Evolutionary conservation across 2,888 invertebrate genomes (phyloP).

Genomic region (Cheilosia pagana): DNA sequence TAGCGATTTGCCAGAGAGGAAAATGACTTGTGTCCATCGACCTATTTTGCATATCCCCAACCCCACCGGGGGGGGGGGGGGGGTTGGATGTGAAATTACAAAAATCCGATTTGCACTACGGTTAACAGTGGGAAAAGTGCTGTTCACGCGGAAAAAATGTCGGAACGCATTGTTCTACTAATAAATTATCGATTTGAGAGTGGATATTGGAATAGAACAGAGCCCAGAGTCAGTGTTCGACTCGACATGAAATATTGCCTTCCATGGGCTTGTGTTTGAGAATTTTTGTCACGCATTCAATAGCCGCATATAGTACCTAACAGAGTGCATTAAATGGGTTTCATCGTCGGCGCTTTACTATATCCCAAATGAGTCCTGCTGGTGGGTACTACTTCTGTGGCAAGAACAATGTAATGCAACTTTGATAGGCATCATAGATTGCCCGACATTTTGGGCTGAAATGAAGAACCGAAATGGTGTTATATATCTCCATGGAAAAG

Average conservation of each 20-base stretch:
- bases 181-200: conserved; percentile 47
- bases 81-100: conserved; percentile 16
- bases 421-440: not conserved
- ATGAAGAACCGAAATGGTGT: too few relatives aligned
- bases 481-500: too few relatives aligned
- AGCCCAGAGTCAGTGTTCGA: not conserved
- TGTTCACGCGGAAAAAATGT: conserved; percentile 38
- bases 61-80: too few relatives aligned
- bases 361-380: not conserved
- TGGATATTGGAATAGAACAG: conserved; percentile 8
- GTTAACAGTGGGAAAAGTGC: conserved; percentile 13
- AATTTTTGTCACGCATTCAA: conserved; percentile 53
- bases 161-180: conserved; percentile 30
- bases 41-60: conserved; percentile 39
- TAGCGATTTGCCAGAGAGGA: conserved; percentile 61
- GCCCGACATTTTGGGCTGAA: not conserved
- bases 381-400: conserved; percentile 5
- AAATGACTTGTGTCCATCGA: conserved; percentile 58
- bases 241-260: conserved; percentile 31
- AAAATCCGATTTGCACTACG: conserved; percentile 31
- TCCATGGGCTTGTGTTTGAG: conserved; percentile 1
- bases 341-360: not conserved
- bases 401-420: not conserved
- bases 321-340: conserved; percentile 6
- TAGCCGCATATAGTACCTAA: conserved; percentile 7